Evolutionary conservation across 1,140 invertebrate genomes (phyloP), one percentile per base, ranked within the genome.

Genomic region (Holcopasites calliopsidis): DNA sequence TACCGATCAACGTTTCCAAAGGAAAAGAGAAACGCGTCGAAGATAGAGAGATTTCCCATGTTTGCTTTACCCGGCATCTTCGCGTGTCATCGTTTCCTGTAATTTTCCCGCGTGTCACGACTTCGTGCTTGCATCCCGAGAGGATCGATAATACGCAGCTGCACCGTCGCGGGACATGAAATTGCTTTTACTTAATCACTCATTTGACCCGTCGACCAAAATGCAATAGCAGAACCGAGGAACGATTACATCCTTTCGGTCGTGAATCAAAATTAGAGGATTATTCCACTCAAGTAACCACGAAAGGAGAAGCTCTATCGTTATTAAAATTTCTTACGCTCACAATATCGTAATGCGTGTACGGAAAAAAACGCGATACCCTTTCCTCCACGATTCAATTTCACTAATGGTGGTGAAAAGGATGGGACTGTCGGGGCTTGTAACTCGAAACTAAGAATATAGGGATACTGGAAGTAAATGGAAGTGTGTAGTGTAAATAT

Each of bases 141-240:
- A 69, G 38, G 42, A 83, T 83, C 71, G 65, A 78, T 70, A 74
- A 71, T 61, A 28, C 76, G 35, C 70, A 40, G 44, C 42, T 55
- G 69, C 50, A 64, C 47, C 65, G 42, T 61, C 21, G 49, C 38
- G 60, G 50, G 61, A 75, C 81, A 42, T 11, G 42, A 57, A 70
- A 77, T 71, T 54, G 65, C 75, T 54, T 21, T 50, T 77, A 47
- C 55, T 75, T 60, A n/a, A n/a, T n/a, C n/a, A n/a, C n/a, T n/a
- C n/a, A n/a, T n/a, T n/a, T n/a, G 26, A 40, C 44, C 31, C 31
- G 33, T 7, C 26, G 47, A 75, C 79, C n/a, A n/a, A n/a, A n/a
- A 77, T 54, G 60, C 57, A 21, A 77, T 38, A n/a, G n/a, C n/a
- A n/a, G n/a, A n/a, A n/a, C n/a, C n/a, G n/a, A n/a, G n/a, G n/a